These are phyloP conservation scores for Neolamprologus ventralis DNA, from an alignment of 2,113 vertebrate species.

Conservation along the genomic window DNA sequence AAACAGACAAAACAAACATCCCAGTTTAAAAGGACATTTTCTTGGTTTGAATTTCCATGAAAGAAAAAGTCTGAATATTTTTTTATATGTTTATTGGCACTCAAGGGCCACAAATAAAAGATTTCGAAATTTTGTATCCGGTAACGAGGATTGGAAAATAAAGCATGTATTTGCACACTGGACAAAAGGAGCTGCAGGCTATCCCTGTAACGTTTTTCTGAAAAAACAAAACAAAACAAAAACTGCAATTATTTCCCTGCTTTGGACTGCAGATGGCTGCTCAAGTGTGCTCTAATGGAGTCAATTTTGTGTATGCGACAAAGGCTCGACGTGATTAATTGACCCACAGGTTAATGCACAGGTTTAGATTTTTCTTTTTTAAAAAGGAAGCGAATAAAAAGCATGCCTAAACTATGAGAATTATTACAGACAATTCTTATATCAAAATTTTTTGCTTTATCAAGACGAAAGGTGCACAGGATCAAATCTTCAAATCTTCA, in stretches of 20 bases:
- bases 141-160: neutral
- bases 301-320: neutral
- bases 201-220: neutral
- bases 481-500: neutral
- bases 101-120: neutral
- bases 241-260: constrained; percentile 3
- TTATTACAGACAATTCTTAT: neutral
- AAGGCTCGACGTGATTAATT: constrained; percentile 10
- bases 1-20: constrained; percentile 42
- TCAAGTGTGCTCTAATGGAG: constrained; percentile 16
- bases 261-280: constrained; percentile 34
- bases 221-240: neutral
- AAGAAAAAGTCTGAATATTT: neutral
- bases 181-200: neutral
- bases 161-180: neutral
- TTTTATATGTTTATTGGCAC: neutral
- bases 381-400: neutral
- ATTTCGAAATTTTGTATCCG: neutral
- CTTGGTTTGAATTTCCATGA: neutral
- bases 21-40: neutral
- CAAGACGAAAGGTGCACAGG: neutral
- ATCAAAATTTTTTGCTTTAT: neutral
- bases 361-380: neutral
- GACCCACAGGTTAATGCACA: neutral
- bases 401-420: neutral